These are phyloP conservation scores for Zeus faber DNA, from an alignment of 2,113 vertebrate genomes.

Conservation along the genomic window DNA sequence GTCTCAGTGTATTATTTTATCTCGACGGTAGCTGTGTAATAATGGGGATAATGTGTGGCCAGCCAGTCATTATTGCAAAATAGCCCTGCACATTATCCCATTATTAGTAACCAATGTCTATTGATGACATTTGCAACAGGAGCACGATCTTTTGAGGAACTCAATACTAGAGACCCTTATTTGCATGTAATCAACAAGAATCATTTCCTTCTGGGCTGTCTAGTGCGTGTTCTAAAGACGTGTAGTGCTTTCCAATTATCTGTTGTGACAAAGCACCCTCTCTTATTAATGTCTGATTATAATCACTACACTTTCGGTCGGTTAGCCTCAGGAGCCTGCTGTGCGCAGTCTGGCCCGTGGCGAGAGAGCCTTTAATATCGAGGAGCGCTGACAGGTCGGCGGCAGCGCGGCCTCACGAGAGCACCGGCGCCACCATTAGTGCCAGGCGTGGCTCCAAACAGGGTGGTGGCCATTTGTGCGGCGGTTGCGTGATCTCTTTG, in stretches of 20 bases:
- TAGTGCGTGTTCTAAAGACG: too few species aligned
- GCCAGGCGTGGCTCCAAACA: not conserved
- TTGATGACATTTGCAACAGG: too few species aligned
- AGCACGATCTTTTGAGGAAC: too few species aligned
- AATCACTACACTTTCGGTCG: conserved; percentile 5
- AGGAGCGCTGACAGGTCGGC: conserved; percentile 1
- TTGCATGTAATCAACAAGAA: too few species aligned
- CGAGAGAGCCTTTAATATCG: not conserved
- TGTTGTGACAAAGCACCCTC: not conserved
- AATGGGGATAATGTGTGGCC: too few species aligned
- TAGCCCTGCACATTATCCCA: too few species aligned
- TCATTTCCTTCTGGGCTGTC: too few species aligned
- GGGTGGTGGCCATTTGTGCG: not conserved
- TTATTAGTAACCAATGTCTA: too few species aligned
- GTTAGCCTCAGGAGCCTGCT: conserved; percentile 3
- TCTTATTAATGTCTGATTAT: conserved; percentile 7
- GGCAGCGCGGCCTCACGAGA: not conserved
- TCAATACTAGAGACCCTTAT: too few species aligned
- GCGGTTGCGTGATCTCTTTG: not conserved
- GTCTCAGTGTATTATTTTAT: too few species aligned
- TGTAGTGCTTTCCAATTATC: not conserved
- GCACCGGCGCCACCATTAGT: not conserved
- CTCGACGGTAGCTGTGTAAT: too few species aligned
- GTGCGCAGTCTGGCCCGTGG: conserved; percentile 1
- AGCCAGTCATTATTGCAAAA: too few species aligned